phyloP scores from a whole-genome alignment of 2,888 invertebrate genomes.

The Synergus gifuensis region DNA sequence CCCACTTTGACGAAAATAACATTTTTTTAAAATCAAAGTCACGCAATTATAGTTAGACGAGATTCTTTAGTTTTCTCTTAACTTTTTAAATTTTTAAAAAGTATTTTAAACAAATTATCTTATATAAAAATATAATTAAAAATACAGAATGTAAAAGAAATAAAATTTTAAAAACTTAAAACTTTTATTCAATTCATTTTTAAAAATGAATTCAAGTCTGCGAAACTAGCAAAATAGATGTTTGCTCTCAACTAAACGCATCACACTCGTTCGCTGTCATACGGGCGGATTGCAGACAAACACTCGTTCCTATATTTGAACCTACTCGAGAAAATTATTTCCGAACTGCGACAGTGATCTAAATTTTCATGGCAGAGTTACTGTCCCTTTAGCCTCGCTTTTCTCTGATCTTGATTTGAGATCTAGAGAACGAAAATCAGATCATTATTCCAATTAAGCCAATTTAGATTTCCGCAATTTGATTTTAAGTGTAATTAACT shows the following conservation, averaged over 20 bases:
- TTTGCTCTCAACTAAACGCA: not conserved
- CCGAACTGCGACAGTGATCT: constrained; percentile 49
- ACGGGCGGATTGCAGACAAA: constrained; percentile 21
- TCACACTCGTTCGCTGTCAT: not conserved
- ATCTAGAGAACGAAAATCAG: not conserved
- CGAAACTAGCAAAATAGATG: not conserved
- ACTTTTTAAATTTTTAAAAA: too few relatives aligned
- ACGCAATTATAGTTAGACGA: too few relatives aligned
- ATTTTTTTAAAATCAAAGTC: too few relatives aligned
- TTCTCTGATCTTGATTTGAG: not conserved
- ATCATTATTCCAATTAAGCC: not conserved
- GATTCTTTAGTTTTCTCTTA: too few relatives aligned
- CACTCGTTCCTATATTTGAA: constrained; percentile 43
- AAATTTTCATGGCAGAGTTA: constrained; percentile 48
- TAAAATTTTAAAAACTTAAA: too few relatives aligned
- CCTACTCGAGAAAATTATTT: constrained; percentile 48
- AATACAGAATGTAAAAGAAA: too few relatives aligned
- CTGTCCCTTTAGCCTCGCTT: constrained; percentile 36
- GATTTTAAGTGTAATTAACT: not conserved
- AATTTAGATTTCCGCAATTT: not conserved
- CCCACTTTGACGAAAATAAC: too few relatives aligned
- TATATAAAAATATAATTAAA: too few relatives aligned
- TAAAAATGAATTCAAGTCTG: not conserved
- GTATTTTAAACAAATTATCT: too few relatives aligned
- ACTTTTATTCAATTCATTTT: too few relatives aligned